A percentile compares a stretch with the other conserved stretches of the same genome.
These are phyloP conservation scores for Agrilus planipennis DNA, from an alignment of 1,140 invertebrate genomes.

Conservation along the genomic window DNA sequence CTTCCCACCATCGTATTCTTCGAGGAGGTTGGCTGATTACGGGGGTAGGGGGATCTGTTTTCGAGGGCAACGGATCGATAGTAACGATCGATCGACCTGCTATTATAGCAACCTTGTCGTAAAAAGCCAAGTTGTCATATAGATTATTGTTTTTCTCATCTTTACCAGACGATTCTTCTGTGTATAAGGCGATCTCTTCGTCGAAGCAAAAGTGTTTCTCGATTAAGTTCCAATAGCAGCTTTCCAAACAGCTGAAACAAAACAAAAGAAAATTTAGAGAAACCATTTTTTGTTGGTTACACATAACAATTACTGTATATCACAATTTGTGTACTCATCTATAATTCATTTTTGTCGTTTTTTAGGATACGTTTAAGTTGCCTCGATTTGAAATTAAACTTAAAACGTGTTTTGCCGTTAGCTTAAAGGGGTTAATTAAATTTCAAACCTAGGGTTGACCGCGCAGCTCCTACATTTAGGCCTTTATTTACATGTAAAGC, in stretches of 20 bases:
- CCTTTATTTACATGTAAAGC: no score
- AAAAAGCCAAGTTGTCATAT: constrained; percentile 17
- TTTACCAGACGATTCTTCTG: constrained; percentile 3
- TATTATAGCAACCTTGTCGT: constrained; percentile 16
- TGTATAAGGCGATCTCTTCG: constrained; percentile 15
- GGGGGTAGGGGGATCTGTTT: constrained; percentile 3
- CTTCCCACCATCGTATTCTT: constrained; percentile 8
- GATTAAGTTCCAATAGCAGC: constrained; percentile 16
- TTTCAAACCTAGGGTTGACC: no score
- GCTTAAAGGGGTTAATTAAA: no score
- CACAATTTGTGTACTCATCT: no score
- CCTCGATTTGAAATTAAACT: no score
- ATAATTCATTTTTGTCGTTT: no score
- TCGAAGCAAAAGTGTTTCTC: constrained; percentile 18
- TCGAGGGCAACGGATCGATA: constrained; percentile 10
- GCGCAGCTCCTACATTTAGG: no score
- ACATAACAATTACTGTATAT: no score
- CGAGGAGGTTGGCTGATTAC: background rate
- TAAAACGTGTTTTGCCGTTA: no score
- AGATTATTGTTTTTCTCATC: constrained; percentile 6
- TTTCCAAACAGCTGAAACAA: constrained; percentile 13
- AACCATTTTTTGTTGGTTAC: no score
- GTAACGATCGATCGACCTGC: constrained; percentile 14
- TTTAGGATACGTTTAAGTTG: no score
- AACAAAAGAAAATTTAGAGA: no score